Conservation (phyloP, 2,113 vertebrate genomes). For the Lamprotornis superbus region DNA sequence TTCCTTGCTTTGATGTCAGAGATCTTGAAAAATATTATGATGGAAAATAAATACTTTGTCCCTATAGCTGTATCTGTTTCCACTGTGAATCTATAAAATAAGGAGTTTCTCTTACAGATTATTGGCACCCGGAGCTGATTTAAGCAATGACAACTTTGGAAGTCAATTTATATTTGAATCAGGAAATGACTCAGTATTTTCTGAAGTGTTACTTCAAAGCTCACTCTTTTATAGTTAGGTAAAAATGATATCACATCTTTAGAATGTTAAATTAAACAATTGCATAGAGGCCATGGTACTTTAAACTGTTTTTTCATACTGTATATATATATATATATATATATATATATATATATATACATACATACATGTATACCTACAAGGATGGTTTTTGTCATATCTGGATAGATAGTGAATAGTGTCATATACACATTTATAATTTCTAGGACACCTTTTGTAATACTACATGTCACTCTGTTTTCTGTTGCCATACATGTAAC, state of each 20-base stretch:
- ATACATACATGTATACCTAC: background rate
- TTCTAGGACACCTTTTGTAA: conserved; percentile 20
- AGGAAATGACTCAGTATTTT: conserved; percentile 67
- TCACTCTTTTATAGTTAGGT: conserved; percentile 48
- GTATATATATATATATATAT: fast-evolving
- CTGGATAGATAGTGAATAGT: background rate
- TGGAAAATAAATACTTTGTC: conserved; percentile 28
- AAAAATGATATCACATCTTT: conserved; percentile 65
- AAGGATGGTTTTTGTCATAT: conserved; percentile 14
- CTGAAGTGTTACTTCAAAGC: conserved; percentile 67
- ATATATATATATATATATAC: fast-evolving
- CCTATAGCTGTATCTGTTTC: background rate
- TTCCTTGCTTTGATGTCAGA: background rate
- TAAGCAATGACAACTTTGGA: conserved; percentile 44
- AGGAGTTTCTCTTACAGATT: conserved; percentile 15
- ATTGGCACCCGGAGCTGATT: conserved; percentile 13
- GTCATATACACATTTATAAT: background rate
- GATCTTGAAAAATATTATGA: conserved; percentile 26
- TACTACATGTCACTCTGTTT: background rate
- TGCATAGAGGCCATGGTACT: background rate
- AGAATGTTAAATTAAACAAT: conserved; percentile 65
- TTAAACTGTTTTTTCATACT: background rate
- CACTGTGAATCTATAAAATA: conserved; percentile 7
- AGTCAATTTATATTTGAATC: conserved; percentile 62
- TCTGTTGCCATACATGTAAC: background rate